These are phyloP conservation scores for Tragelaphus imberbis DNA, from an alignment of 2,113 vertebrate species.

Conservation along the genomic window DNA sequence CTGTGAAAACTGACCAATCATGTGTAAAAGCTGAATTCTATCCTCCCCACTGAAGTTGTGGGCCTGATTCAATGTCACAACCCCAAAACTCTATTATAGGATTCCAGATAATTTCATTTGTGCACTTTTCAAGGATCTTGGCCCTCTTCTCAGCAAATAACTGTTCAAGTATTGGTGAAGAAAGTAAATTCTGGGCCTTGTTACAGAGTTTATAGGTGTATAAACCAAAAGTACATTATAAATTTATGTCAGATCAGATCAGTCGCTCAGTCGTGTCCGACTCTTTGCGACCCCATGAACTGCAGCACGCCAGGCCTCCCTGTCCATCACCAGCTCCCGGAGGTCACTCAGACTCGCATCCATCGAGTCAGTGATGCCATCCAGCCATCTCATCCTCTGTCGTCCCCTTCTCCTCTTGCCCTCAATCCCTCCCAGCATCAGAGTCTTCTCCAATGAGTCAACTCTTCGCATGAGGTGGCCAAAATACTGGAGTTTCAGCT, in stretches of 20 bases:
- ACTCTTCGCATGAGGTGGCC: too few species aligned
- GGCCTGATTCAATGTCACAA: background rate
- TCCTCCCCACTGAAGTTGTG: background rate
- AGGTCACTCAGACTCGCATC: too few species aligned
- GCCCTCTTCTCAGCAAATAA: background rate
- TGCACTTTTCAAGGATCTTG: background rate
- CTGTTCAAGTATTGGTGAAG: background rate
- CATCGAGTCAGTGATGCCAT: too few species aligned
- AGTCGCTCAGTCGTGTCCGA: too few species aligned
- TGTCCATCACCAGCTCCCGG: too few species aligned
- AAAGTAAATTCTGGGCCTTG: background rate
- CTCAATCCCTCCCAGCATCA: too few species aligned
- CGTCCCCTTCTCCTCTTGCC: too few species aligned
- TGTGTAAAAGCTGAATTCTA: background rate
- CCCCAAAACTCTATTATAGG: fast-evolving
- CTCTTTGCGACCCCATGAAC: too few species aligned
- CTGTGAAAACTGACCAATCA: background rate
- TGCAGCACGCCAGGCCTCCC: too few species aligned
- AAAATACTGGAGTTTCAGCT: too few species aligned
- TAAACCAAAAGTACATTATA: background rate
- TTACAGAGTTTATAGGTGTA: background rate
- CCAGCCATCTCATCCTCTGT: too few species aligned
- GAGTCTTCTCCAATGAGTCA: too few species aligned
- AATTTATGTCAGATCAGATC: background rate
- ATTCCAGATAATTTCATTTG: background rate